phyloP scores from a whole-genome alignment of 2,797 vertebrate species.

The Neosilurus hyrtlii region DNA sequence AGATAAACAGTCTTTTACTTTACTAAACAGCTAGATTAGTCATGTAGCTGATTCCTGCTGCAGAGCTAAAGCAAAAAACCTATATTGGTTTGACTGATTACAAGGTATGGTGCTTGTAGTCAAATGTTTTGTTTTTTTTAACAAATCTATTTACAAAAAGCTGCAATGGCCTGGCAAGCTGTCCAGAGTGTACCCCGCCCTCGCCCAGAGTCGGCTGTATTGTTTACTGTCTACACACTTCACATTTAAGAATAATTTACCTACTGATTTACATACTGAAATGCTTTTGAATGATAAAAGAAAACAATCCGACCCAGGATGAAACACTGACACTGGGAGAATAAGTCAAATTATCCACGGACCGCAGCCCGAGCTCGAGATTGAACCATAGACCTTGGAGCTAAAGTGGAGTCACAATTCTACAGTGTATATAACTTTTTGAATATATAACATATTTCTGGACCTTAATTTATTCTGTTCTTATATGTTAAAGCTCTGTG shows the following conservation, averaged over 20 bases:
- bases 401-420: not conserved
- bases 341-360: not conserved
- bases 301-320: not conserved
- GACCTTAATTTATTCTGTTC: not conserved
- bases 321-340: not conserved
- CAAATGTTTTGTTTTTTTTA: not conserved
- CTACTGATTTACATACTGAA: not conserved
- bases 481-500: conserved; percentile 22
- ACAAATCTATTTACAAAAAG: not conserved
- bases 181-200: no score
- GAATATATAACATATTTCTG: not conserved
- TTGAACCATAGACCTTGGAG: not conserved
- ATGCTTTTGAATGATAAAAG: not conserved
- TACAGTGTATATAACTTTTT: no score
- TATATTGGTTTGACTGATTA: not conserved
- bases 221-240: not conserved
- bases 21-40: not conserved
- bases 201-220: not conserved
- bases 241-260: not conserved
- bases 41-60: not conserved
- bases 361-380: not conserved
- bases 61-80: not conserved
- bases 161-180: no score
- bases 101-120: no score
- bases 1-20: not conserved